Percentiles rank a stretch among this genome's conserved stretches.
phyloP scores from a whole-genome alignment of 2,888 invertebrate species.

The Phania funesta region DNA sequence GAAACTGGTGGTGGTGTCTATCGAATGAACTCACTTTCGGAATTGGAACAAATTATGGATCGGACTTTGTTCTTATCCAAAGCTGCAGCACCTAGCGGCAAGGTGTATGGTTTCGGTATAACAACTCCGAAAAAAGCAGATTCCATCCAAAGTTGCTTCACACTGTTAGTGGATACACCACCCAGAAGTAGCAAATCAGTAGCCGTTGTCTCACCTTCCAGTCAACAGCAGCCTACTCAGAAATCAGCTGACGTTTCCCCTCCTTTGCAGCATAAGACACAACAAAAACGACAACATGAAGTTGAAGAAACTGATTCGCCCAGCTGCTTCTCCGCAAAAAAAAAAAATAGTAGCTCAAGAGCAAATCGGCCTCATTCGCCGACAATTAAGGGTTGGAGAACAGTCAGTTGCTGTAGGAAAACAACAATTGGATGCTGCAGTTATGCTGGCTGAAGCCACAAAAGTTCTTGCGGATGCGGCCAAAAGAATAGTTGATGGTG shows the following conservation, averaged over 20 bases:
- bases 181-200: not conserved
- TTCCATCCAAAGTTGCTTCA: no score
- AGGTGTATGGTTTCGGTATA: not conserved
- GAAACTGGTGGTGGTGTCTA: not conserved
- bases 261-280: not conserved
- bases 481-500: not conserved
- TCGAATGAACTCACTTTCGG: not conserved
- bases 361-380: not conserved
- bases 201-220: not conserved
- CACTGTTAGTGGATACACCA: not conserved
- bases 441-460: not conserved
- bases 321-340: not conserved
- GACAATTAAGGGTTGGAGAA: not conserved
- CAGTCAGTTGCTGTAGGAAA: not conserved
- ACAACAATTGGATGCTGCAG: not conserved
- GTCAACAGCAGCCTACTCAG: not conserved
- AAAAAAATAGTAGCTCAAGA: not conserved
- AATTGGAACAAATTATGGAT: not conserved
- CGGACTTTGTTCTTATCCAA: not conserved
- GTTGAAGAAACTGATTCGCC: not conserved
- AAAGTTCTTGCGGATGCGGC: not conserved
- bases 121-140: not conserved
- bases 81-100: no score
- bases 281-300: not conserved
- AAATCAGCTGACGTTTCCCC: not conserved